Evolutionary conservation across 2,888 invertebrate species (phyloP), one percentile per base, ranked within the genome.

Genomic region (Pandemis corylana): DNA sequence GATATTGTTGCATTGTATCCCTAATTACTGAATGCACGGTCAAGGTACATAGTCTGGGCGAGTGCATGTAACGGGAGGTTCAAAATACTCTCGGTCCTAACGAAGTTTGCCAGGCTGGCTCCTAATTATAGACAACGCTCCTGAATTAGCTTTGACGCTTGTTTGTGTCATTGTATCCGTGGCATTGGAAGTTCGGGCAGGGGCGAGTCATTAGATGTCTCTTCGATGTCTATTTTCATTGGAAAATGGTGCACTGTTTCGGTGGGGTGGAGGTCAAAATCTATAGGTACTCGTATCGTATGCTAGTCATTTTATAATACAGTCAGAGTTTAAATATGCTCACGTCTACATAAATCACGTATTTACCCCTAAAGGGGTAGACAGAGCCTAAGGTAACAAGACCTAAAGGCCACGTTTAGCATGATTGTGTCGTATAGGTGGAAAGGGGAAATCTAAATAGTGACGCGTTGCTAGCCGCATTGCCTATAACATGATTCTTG

Each of bases 81-180:
- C 67, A 44, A 53, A 67, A 41, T 67, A 10, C 49, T 44, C 63
- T 9, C 49, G 49, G 46, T 36, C 41, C 67, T 67, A 67, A 67
- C 67, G 67, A 67, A 67, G 67, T 67, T 66, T 51, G 67, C 15
- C 67, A 13, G 65, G 20, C 49, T 36, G 65, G 12, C 49, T 66
- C 67, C 67, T 67, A 67, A 67, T 67, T 67, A 67, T 67, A 67
- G 67, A 53, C 67, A 13, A 36, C 67, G 49, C 46, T 10, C 20
- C 44, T 10, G 53, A 67, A 67, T 67, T 67, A 67, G 67, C 67
- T 67, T 67, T 67, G 67, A 53, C 67, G 67, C 36, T 13, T 15
- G 41, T 49, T 65, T 28, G 67, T 67, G 51, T 67, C 67, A 53
- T 67, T 67, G 67, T 65, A 49, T 53, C n/a, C 67, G 15, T 28